phyloP scores from a whole-genome alignment of 2,888 invertebrate genomes.

The Digitonthophagus gazella region DNA sequence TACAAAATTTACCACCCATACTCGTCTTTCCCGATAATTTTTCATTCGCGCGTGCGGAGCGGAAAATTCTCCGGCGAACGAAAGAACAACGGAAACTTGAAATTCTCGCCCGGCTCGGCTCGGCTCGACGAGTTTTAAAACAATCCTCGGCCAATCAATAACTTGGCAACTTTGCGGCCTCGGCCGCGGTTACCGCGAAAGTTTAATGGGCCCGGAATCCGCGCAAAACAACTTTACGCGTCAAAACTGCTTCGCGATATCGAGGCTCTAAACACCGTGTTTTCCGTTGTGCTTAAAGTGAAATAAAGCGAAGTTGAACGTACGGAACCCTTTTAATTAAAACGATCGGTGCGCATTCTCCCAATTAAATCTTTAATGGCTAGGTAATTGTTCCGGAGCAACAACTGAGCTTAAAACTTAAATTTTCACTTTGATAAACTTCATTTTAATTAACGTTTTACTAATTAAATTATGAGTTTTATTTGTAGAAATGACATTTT shows the following conservation, averaged over 20 bases:
- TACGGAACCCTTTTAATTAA: no score
- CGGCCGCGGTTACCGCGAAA: background rate
- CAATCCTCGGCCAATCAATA: background rate
- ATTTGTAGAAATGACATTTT: no score
- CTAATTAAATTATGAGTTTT: no score
- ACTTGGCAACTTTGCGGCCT: background rate
- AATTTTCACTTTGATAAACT: no score
- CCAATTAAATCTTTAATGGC: no score
- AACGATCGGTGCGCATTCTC: no score
- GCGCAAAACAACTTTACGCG: background rate
- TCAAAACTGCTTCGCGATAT: background rate
- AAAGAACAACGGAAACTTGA: background rate
- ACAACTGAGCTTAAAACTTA: no score
- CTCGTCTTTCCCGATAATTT: background rate
- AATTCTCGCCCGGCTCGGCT: background rate
- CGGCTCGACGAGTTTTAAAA: background rate
- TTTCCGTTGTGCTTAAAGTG: no score
- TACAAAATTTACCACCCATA: background rate
- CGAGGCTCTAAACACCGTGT: no score
- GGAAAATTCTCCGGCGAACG: background rate
- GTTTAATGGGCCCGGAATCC: background rate
- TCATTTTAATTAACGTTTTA: no score
- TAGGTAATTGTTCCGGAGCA: no score
- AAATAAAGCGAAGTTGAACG: no score
- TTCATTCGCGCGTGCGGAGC: background rate